phyloP scores from a whole-genome alignment of 1,140 invertebrate species.

The Tetramorium alpestre region DNA sequence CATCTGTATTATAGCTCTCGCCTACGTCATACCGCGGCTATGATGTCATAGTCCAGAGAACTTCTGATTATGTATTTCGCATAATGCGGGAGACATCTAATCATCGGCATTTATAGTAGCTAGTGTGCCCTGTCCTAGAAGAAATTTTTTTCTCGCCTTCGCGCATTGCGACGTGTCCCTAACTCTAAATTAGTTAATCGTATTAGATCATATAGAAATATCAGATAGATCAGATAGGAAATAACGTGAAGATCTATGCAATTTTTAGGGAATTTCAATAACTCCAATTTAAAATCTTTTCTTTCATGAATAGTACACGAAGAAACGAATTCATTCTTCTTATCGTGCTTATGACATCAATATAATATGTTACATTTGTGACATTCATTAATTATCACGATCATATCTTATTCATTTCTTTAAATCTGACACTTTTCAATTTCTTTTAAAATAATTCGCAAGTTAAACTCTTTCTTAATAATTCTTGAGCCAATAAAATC shows the following conservation, averaged over 20 bases:
- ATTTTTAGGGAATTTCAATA: too few relatives aligned
- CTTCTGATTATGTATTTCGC: background rate
- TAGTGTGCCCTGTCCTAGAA: background rate
- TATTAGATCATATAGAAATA: background rate
- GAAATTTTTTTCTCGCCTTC: background rate
- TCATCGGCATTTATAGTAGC: background rate
- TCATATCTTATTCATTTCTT: background rate
- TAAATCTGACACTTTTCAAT: background rate
- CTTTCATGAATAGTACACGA: too few relatives aligned
- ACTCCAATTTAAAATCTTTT: too few relatives aligned
- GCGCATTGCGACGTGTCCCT: background rate
- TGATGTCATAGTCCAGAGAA: conserved; percentile 13
- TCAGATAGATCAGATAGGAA: too few relatives aligned
- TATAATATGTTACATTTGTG: background rate
- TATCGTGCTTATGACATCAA: background rate
- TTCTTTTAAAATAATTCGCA: too few relatives aligned
- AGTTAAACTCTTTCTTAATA: too few relatives aligned
- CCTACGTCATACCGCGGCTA: conserved; percentile 40
- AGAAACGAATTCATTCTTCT: too few relatives aligned
- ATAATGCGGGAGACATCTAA: background rate
- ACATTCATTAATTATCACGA: background rate
- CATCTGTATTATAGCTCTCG: conserved; percentile 13
- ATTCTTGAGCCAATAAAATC: too few relatives aligned
- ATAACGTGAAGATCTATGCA: too few relatives aligned
- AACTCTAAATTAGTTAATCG: background rate